Evolutionary conservation across 2,888 invertebrate genomes (phyloP).

Genomic region (Conistra vaccinii): DNA sequence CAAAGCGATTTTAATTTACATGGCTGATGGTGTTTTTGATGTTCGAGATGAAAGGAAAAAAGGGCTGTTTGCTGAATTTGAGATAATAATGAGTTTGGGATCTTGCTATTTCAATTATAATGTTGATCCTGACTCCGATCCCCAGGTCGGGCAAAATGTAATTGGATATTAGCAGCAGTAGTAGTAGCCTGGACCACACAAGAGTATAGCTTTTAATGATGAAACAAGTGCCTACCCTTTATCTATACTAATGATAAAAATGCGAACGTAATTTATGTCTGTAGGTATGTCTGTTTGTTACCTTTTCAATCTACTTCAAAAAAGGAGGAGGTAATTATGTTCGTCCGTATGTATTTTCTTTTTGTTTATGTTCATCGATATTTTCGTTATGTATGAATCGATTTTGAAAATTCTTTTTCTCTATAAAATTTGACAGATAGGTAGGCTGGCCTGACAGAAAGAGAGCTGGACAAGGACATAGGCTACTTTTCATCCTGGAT

Average conservation of each 20-base stretch:
- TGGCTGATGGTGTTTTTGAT: slow-evolving; percentile 38
- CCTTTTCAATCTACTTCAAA: too few species aligned
- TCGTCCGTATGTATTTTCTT: too few species aligned
- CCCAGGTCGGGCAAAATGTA: background rate
- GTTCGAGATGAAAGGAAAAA: slow-evolving; percentile 31
- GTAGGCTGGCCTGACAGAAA: too few species aligned
- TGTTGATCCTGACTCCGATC: background rate
- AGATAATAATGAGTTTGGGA: background rate
- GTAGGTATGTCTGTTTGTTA: background rate
- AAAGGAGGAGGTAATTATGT: too few species aligned
- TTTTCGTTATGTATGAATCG: too few species aligned
- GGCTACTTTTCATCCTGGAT: background rate
- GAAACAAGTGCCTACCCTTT: background rate
- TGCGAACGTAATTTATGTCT: too few species aligned
- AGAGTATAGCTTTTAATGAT: background rate
- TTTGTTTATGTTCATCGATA: too few species aligned
- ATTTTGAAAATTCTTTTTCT: too few species aligned
- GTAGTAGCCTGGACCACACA: background rate
- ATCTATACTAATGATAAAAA: background rate
- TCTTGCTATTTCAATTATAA: background rate
- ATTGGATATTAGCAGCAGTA: background rate
- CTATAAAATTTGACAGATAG: background rate
- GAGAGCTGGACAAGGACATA: too few species aligned
- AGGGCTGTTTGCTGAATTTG: background rate
- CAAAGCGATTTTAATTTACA: slow-evolving; percentile 48